Conservation (phyloP, 2,113 vertebrate species). For the Aix galericulata region DNA sequence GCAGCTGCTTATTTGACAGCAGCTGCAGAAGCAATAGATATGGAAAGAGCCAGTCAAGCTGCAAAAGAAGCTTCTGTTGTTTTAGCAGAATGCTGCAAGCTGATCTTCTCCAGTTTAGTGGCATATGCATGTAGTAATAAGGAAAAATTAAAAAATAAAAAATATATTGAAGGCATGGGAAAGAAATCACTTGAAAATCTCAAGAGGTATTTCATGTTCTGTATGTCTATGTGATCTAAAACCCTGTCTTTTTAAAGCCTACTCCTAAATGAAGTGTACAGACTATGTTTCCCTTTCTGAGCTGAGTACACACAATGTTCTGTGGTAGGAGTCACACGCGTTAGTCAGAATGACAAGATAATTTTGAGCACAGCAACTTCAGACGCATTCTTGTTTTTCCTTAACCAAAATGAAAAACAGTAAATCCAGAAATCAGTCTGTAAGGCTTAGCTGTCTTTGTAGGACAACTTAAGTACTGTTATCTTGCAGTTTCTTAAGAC, state of each 20-base stretch:
- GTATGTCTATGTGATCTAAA: background rate
- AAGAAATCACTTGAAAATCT: background rate
- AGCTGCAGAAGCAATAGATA: constrained; percentile 46
- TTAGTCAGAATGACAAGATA: background rate
- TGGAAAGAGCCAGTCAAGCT: constrained; percentile 15
- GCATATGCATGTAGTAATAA: background rate
- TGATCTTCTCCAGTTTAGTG: background rate
- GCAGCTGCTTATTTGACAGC: constrained; percentile 54
- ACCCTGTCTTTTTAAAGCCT: background rate
- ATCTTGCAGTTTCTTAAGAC: background rate
- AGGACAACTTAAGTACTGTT: background rate
- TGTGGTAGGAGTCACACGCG: background rate
- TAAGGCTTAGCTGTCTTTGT: background rate
- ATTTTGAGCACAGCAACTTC: background rate
- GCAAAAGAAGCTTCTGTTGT: constrained; percentile 54
- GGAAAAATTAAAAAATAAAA: background rate
- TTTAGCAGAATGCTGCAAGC: constrained; percentile 40
- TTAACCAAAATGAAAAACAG: background rate
- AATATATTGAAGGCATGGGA: background rate
- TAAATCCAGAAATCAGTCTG: constrained; percentile 2
- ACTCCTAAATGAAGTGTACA: background rate
- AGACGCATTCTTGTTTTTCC: background rate
- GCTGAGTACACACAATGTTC: background rate
- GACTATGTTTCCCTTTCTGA: background rate
- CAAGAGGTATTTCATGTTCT: background rate